phyloP scores from a whole-genome alignment of 2,113 vertebrate species.

The Hemibagrus wyckioides region DNA sequence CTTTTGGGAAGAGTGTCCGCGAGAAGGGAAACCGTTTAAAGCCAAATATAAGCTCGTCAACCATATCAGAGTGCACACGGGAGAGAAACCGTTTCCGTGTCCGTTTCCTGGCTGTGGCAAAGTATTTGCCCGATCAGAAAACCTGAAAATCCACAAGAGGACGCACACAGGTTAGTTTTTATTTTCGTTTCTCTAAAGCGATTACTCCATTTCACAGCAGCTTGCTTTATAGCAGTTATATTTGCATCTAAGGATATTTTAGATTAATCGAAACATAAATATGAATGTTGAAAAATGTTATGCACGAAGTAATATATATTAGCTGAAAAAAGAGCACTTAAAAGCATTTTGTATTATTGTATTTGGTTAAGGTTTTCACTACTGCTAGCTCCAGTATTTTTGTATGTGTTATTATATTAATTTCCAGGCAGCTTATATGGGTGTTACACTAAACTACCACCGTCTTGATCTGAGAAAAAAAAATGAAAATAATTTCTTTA shows the following conservation, averaged over 20 bases:
- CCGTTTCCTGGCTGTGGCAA: constrained; percentile 98
- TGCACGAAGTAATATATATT: not conserved
- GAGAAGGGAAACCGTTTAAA: constrained; percentile 98
- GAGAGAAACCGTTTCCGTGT: constrained; percentile 98
- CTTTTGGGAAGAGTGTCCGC: constrained; percentile 98
- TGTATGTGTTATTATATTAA: not conserved
- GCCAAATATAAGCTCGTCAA: constrained; percentile 99
- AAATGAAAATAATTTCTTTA: not conserved
- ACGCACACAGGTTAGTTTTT: constrained; percentile 96
- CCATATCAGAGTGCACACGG: constrained; percentile 98
- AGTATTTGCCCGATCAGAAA: constrained; percentile 98
- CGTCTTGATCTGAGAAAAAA: not conserved
- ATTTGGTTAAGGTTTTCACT: not conserved
- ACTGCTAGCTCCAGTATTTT: not conserved
- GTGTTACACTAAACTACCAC: not conserved
- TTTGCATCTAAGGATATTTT: not conserved
- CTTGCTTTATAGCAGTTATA: not conserved
- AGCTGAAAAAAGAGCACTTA: not conserved
- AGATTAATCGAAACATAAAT: not conserved
- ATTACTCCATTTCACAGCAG: not conserved
- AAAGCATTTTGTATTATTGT: not conserved
- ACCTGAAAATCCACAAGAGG: constrained; percentile 99
- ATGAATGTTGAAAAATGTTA: not conserved
- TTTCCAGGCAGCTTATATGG: too few species aligned
- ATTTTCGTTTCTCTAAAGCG: constrained; percentile 45